phyloP scores from a whole-genome alignment of 1,140 invertebrate species.

The Drosophila bocki region DNA sequence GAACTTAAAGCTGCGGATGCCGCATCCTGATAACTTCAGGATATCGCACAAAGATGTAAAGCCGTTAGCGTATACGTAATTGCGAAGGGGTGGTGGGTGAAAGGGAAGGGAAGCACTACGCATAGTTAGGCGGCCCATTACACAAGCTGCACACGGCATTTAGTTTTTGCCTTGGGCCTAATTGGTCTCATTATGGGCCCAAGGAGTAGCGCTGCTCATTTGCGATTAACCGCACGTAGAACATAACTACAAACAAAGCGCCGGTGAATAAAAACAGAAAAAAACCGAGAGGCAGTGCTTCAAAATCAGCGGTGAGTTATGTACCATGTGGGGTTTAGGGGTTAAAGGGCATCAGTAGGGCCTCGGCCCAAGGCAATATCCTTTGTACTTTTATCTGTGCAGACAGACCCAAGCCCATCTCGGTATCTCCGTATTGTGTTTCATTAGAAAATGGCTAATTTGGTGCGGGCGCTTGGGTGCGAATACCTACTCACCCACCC shows the following conservation, averaged over 20 bases:
- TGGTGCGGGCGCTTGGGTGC: constrained; percentile 17
- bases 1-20: constrained; percentile 39
- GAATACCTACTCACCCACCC: constrained; percentile 34
- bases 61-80: constrained; percentile 24
- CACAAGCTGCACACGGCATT: constrained; percentile 73
- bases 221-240: constrained; percentile 77
- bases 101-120: not conserved
- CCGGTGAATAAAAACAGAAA: constrained; percentile 21
- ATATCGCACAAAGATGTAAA: constrained; percentile 33
- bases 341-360: not conserved
- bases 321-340: constrained; percentile 25
- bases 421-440: constrained; percentile 45
- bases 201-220: constrained; percentile 67
- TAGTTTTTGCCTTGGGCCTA: constrained; percentile 73
- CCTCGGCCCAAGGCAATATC: constrained; percentile 52
- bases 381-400: constrained; percentile 67
- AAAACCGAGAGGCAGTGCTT: constrained; percentile 23
- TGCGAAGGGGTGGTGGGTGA: not conserved
- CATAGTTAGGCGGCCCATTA: constrained; percentile 72
- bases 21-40: constrained; percentile 12
- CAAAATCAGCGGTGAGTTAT: constrained; percentile 53
- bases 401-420: constrained; percentile 37
- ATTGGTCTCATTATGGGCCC: constrained; percentile 73
- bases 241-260: constrained; percentile 62
- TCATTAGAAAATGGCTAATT: constrained; percentile 65